Percentiles rank a stretch among this genome's conserved stretches.
Evolutionary conservation across 2,797 vertebrate species (phyloP).

Genomic region (Rhinoraja longicauda): DNA sequence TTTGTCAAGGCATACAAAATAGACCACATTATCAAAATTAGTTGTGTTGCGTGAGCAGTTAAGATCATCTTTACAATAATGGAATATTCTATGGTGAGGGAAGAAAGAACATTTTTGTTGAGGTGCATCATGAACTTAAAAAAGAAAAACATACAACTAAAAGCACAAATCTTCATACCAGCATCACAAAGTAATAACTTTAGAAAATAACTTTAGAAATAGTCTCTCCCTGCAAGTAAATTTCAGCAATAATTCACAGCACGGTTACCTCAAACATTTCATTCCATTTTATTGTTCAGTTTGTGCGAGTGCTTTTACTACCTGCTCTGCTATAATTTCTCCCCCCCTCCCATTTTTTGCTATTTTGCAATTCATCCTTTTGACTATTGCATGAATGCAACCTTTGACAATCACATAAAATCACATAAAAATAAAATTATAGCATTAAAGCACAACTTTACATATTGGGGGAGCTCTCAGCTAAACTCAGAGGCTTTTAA

Average conservation of each 20-base stretch:
- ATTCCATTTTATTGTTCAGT: neutral
- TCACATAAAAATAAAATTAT: neutral
- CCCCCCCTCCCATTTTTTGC: neutral
- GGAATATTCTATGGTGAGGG: neutral
- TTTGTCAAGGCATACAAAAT: neutral
- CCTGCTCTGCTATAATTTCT: neutral
- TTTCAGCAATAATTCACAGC: neutral
- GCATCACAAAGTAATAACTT: neutral
- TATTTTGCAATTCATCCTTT: neutral
- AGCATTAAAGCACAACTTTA: neutral
- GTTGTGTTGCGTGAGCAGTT: neutral
- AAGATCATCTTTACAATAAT: neutral
- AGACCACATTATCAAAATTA: neutral
- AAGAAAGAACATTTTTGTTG: neutral
- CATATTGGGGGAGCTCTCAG: neutral
- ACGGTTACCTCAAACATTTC: neutral
- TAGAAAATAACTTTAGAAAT: neutral
- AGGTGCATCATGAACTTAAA: neutral
- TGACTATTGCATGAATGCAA: neutral
- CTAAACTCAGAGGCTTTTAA: neutral
- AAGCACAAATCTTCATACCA: neutral
- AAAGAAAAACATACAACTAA: neutral
- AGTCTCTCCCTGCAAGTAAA: neutral
- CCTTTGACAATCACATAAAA: neutral
- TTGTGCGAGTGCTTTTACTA: constrained; percentile 16